Conservation (phyloP, 2,797 vertebrate genomes). For the Tokudaia muenninki region DNA sequence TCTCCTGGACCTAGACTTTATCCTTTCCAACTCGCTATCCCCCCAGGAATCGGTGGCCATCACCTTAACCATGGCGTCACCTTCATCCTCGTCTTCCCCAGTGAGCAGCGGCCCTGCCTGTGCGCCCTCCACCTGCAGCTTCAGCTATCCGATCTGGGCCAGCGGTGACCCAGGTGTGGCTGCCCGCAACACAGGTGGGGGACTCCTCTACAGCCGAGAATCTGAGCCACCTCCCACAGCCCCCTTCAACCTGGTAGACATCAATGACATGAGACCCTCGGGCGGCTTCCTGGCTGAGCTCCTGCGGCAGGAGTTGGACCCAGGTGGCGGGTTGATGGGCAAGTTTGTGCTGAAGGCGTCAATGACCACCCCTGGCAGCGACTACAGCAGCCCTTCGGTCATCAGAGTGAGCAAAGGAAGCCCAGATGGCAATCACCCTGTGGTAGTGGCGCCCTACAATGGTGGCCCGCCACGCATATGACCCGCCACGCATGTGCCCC, state of each 20-base stretch:
- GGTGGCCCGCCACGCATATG: conserved; percentile 89
- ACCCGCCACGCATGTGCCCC: conserved; percentile 91
- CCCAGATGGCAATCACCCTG: conserved; percentile 86
- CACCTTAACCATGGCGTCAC: conserved; percentile 89
- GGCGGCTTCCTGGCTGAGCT: conserved; percentile 98
- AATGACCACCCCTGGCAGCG: conserved; percentile 90
- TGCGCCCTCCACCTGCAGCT: conserved; percentile 89
- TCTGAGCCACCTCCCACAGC: conserved; percentile 80
- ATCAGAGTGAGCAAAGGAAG: conserved; percentile 90
- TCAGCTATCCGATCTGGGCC: conserved; percentile 91
- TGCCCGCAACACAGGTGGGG: conserved; percentile 65
- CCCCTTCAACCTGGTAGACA: conserved; percentile 93
- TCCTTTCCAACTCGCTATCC: conserved; percentile 96
- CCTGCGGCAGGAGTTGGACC: conserved; percentile 96
- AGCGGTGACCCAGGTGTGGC: conserved; percentile 87
- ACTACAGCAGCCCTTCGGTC: conserved; percentile 90
- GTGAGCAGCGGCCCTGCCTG: conserved; percentile 88
- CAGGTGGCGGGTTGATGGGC: conserved; percentile 94
- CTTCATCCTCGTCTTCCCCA: conserved; percentile 89
- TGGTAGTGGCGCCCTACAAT: conserved; percentile 80
- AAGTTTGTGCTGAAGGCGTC: conserved; percentile 97
- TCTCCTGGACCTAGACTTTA: conserved; percentile 97
- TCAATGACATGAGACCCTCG: conserved; percentile 95
- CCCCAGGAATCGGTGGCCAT: conserved; percentile 91
- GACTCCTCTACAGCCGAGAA: conserved; percentile 84